Evolutionary conservation across 1,140 invertebrate species (phyloP), one percentile per base, ranked within the genome.

Genomic region (Sminthurides bifidus): DNA sequence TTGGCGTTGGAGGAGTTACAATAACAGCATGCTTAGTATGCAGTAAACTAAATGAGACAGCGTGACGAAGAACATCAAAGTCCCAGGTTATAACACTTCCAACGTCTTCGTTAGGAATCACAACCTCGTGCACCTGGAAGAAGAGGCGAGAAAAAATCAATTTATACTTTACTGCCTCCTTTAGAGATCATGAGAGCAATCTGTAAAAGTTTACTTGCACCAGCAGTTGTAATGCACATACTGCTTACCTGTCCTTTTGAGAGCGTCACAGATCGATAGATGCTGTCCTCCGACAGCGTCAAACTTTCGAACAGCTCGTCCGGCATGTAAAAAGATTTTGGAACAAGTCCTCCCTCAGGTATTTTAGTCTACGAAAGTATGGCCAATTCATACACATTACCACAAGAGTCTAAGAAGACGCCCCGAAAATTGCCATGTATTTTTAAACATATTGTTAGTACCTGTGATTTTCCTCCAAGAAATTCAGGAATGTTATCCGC

Each of bases 31-130:
- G 66, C 19, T 70, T 68, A 12, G 66, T 62, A n/a, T 60, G 59
- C 51, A 59, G 59, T n/a, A 65, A 43, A 2, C 62, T 52, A 55
- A 63, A 65, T 27, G 46, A 59, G 1, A 63, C 54, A 21, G 31
- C 40, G 30, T 64, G 54, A 43, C 89, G 81, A 70, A 93, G 78
- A 8, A 95, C 86, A 74, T 96, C 92, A 77, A 95, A 95, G 72
- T 95, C 92, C 92, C 92, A 96, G 17, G 91, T 95, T 14, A 96
- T 78, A 50, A 95, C 89, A 69, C 84, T 85, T 48, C 89, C 86
- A 37, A 81, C 80, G 71, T 92, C 87, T 38, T 82, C 78, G 56
- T 88, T 88, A 43, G 78, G 74, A 33, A 95, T 81, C 38, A 88
- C 74, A 46, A 92, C 82, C 68, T 92, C 87, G 74, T 93, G 86